Percentiles rank a stretch among this genome's conserved stretches.
These are phyloP conservation scores for Eristalis arbustorum DNA, from an alignment of 2,888 invertebrate species.

Conservation along the genomic window DNA sequence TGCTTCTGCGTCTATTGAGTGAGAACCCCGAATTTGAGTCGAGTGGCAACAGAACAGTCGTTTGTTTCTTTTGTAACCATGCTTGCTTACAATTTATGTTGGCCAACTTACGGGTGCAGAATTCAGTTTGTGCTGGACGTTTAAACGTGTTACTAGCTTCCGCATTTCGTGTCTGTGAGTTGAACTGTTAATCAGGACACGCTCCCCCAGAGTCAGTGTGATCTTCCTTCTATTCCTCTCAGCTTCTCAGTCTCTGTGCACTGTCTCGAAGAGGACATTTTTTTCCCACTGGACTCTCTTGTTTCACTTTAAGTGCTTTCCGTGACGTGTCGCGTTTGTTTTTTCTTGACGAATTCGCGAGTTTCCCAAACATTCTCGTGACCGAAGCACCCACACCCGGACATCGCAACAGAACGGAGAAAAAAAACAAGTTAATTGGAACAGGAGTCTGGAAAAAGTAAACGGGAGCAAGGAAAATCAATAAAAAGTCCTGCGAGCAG, in stretches of 20 bases:
- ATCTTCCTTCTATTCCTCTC: constrained; percentile 8
- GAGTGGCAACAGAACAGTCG: neutral
- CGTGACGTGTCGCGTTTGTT: neutral
- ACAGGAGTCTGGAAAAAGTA: constrained; percentile 5
- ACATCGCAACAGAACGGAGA: neutral
- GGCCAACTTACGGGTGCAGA: constrained; percentile 31
- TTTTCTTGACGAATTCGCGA: neutral
- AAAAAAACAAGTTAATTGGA: constrained; percentile 21
- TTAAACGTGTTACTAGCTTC: constrained; percentile 57
- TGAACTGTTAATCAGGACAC: constrained; percentile 18
- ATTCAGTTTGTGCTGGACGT: constrained; percentile 62
- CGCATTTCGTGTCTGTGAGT: constrained; percentile 10
- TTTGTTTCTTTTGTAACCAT: constrained; percentile 16
- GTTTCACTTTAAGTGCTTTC: neutral
- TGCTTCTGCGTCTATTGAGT: constrained; percentile 18
- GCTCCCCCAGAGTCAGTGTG: constrained; percentile 21
- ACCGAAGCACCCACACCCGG: neutral
- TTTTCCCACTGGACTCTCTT: neutral
- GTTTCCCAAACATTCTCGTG: neutral
- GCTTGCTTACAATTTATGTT: constrained; percentile 34
- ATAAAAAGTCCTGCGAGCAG: constrained; percentile 45
- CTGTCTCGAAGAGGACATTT: neutral
- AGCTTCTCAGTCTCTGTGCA: neutral
- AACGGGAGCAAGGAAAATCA: constrained; percentile 57
- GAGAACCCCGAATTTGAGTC: constrained; percentile 29